Evolutionary conservation across 2,797 vertebrate genomes (phyloP), one percentile per base, ranked within the genome.

Genomic region (Trichosurus vulpecula): DNA sequence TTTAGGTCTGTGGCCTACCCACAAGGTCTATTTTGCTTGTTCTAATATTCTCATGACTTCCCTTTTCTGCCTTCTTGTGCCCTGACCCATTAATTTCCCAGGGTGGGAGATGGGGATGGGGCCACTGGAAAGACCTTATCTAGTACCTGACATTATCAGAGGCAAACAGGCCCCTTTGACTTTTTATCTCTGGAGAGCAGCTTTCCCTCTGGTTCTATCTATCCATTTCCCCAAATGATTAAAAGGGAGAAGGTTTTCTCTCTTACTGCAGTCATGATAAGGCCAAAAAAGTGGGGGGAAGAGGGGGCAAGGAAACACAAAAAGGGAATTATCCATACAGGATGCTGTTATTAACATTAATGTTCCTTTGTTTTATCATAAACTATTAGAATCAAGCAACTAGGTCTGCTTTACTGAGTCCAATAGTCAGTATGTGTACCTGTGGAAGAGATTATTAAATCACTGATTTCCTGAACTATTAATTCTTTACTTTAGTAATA

Each of bases 41-140:
- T 51, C 27, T 87, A 14, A 91, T 41, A 66, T 58, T 54, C 29
- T 91, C 31, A 0, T 0, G 4, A 8, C 19, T 90, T 96, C 31
- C 55, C 41, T 16, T 4, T 0, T 66, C 55, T 74, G 41, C 31
- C 30, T 94, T 92, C 5, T 52, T 54, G 90, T 12, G 47, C 35
- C 13, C 30, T n/a, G 0, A 81, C 41, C 61, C 19, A 47, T 47
- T 9, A 81, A 47, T 47, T 81, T 81, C 22, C 41, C 41, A 9
- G 41, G n/a, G 0, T 74, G 6, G 66, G 1, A 6, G 0, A 1
- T 0, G 0, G 9, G 22, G 8, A 81, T 25, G 41, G 6, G 6
- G 19, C 2, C 41, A 27, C 11, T 81, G 74, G 41, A 81, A 81
- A 81, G 41, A 47, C 0, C 41, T 81, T 47, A 27, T 47, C 41